Percentiles rank a stretch among this genome's conserved stretches.
phyloP scores from a whole-genome alignment of 2,797 vertebrate species.

The Lepilemur ruficaudatus region DNA sequence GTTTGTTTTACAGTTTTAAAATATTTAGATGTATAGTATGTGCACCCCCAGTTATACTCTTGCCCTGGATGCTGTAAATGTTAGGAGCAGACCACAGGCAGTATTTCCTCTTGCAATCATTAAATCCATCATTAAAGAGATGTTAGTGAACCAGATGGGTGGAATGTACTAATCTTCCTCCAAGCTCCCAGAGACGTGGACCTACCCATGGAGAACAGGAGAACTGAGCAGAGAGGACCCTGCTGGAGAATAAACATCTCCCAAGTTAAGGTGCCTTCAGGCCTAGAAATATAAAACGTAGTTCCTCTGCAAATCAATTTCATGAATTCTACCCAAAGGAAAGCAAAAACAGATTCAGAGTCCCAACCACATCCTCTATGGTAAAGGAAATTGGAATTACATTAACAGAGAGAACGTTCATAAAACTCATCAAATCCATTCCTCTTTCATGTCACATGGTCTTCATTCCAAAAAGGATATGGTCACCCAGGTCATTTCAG shows the following conservation, averaged over 20 bases:
- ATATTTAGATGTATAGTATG: not conserved
- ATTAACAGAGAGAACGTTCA: not conserved
- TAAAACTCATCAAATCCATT: not conserved
- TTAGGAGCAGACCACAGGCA: not conserved
- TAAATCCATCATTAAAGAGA: not conserved
- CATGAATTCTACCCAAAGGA: slow-evolving; percentile 9
- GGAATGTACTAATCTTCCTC: not conserved
- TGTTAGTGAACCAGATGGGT: not conserved
- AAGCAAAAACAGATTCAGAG: slow-evolving; percentile 19
- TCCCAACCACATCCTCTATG: not conserved
- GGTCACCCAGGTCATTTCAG: not conserved
- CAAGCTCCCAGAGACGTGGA: not conserved
- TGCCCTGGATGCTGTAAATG: not conserved
- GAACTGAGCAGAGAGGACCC: not conserved
- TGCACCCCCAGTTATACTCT: not conserved
- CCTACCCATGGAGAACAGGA: not conserved
- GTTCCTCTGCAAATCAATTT: not conserved
- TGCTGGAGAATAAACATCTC: not conserved
- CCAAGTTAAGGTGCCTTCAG: not conserved
- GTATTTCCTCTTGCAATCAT: not conserved
- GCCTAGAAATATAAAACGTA: not conserved
- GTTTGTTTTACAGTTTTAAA: not conserved
- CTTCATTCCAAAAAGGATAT: not conserved
- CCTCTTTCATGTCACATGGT: not conserved
- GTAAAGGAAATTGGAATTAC: slow-evolving; percentile 45